A percentile compares a stretch with the other conserved stretches of the same genome.
phyloP scores from a whole-genome alignment of 2,888 invertebrate genomes.

The Taenaris catops region DNA sequence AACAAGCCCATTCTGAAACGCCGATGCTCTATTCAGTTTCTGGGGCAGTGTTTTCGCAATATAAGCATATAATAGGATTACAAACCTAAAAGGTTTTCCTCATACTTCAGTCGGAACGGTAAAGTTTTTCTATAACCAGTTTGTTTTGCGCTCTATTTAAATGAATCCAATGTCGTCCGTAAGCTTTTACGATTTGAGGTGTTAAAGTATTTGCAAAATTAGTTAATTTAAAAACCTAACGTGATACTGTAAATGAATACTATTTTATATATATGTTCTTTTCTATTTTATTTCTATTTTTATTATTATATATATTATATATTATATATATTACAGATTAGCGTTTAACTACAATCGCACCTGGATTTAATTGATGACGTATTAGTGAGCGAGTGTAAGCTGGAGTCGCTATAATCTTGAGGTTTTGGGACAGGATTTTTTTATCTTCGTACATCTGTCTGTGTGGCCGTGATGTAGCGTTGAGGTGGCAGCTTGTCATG shows the following conservation, averaged over 20 bases:
- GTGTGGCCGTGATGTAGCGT: too few relatives aligned
- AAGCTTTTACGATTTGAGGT: slow-evolving; percentile 1
- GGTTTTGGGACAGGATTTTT: too few relatives aligned
- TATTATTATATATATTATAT: too few relatives aligned
- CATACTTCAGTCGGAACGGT: slow-evolving; percentile 19
- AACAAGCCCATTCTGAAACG: slow-evolving; percentile 29
- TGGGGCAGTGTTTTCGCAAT: slow-evolving; percentile 16
- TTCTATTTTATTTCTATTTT: too few relatives aligned
- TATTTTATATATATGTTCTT: not conserved
- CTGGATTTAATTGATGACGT: too few relatives aligned
- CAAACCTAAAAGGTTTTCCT: slow-evolving; percentile 33
- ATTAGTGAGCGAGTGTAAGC: too few relatives aligned
- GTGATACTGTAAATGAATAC: too few relatives aligned
- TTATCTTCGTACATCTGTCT: too few relatives aligned
- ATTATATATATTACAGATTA: too few relatives aligned
- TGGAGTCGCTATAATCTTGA: too few relatives aligned
- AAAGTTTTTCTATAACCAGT: slow-evolving; percentile 21
- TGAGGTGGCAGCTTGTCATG: too few relatives aligned
- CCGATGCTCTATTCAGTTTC: slow-evolving; percentile 9
- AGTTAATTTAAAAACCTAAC: slow-evolving; percentile 1
- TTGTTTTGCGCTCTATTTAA: slow-evolving; percentile 10
- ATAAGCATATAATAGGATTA: slow-evolving; percentile 31
- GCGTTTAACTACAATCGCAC: too few relatives aligned
- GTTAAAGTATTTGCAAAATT: slow-evolving; percentile 6
- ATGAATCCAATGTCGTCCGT: slow-evolving; percentile 9